These are phyloP conservation scores for Chaetogeoica ovagalla DNA, from an alignment of 2,888 invertebrate species.

Conservation along the genomic window DNA sequence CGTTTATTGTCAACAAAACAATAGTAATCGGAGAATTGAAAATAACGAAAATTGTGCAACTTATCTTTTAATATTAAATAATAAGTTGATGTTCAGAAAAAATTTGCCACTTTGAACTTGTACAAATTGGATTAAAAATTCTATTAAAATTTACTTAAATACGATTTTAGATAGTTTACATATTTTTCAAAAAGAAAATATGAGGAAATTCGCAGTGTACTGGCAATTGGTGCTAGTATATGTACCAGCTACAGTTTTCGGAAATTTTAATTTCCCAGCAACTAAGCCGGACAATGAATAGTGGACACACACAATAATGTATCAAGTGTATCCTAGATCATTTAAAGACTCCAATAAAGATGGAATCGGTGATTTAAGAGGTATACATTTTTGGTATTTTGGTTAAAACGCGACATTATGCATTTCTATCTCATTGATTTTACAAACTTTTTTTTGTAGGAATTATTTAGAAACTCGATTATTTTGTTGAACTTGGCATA, in stretches of 20 bases:
- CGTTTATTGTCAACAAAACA: too few relatives aligned
- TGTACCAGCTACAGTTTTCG: background rate
- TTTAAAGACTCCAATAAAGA: conserved; percentile 82
- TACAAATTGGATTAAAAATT: too few relatives aligned
- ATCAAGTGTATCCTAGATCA: conserved; percentile 84
- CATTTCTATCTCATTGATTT: too few relatives aligned
- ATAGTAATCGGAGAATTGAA: too few relatives aligned
- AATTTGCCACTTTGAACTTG: too few relatives aligned
- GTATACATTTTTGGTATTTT: conserved; percentile 60
- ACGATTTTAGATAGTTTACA: background rate
- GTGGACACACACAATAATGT: conserved; percentile 80
- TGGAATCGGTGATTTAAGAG: conserved; percentile 84
- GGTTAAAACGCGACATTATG: too few relatives aligned
- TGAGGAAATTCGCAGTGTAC: background rate
- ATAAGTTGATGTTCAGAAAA: too few relatives aligned
- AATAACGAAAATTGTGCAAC: too few relatives aligned
- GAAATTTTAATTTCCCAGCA: background rate
- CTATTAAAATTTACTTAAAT: background rate
- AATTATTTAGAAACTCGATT: conserved; percentile 56
- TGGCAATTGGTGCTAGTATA: background rate
- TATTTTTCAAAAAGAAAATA: background rate
- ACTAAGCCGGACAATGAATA: conserved; percentile 64
- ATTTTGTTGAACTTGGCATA: conserved; percentile 43
- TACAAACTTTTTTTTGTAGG: conserved; percentile 56
- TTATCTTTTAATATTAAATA: too few relatives aligned